Evolutionary conservation across 1,140 invertebrate species (phyloP), one percentile per base, ranked within the genome.

Genomic region (Bombus impatiens): DNA sequence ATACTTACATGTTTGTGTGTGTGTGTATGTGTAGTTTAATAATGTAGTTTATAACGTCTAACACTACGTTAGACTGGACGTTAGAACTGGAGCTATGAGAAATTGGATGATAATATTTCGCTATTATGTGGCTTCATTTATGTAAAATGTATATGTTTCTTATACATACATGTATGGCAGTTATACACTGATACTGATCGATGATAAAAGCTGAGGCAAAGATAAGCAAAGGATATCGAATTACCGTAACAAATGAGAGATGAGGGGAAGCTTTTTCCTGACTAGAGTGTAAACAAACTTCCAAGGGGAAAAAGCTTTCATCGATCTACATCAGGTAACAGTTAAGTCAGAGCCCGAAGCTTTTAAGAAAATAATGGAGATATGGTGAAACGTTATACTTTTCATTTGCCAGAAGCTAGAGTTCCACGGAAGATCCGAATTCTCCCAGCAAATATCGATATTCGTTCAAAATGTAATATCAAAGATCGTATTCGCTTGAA

Each of bases 201-300:
- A 75, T 75, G 71, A 65, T 82, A 75, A 76, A 76, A 62, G 81
- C 81, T 75, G 70, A 37, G 35, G 81, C 53, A 42, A 67, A 75
- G 81, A 82, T 76, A 76, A 76, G 81, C 71, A 71, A 82, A 76
- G 71, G 44, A 82, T 82, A 82, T 82, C 70, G 71, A 65, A 82
- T 82, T 82, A 65, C 81, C 70, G 57, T 76, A 82, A 65, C 81
- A 82, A 82, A 82, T 65, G 72, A 47, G 53, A 76, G 70, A 76
- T 18, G 40, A 72, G 57, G 81, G 74, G 62, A 76, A 82, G 71
- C 71, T 62, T 47, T 76, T 82, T 65, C 70, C 80, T 65, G 71
- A 62, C 40, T 82, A 65, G 22, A 44, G 40, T 62, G 81, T 62
- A 82, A 76, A 76, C 81, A 82, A 82, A 32, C 71, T 72, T 72